phyloP scores from a whole-genome alignment of 2,113 vertebrate species.

The Mormyrus iriodes region DNA sequence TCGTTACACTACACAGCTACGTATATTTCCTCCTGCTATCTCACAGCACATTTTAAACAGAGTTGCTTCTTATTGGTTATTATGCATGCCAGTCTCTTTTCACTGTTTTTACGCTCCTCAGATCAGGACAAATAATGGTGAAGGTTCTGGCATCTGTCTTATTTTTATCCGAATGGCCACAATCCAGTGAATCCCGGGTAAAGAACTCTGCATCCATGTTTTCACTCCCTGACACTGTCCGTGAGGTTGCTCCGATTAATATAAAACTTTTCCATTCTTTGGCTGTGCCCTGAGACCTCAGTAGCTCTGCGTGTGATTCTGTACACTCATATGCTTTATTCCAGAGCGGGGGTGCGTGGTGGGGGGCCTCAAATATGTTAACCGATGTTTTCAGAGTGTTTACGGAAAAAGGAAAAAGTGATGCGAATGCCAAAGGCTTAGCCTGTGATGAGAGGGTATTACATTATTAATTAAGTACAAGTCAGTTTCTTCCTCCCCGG shows the following conservation, averaged over 20 bases:
- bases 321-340: not conserved
- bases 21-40: not conserved
- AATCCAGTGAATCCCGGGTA: not conserved
- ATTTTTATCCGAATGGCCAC: not conserved
- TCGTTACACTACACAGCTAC: not conserved
- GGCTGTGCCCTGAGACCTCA: not conserved
- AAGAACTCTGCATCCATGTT: not conserved
- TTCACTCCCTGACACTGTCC: not conserved
- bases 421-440: conserved; percentile 73
- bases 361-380: conserved; percentile 54
- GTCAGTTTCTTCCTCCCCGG: conserved; percentile 67
- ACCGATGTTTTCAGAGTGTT: conserved; percentile 79
- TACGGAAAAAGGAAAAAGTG: conserved; percentile 74
- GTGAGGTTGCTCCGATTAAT: not conserved
- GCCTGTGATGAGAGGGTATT: conserved; percentile 77
- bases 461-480: conserved; percentile 97
- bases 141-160: not conserved
- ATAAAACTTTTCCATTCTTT: not conserved
- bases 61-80: not conserved
- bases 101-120: not conserved
- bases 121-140: not conserved
- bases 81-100: not conserved
- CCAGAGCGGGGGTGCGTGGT: not conserved
- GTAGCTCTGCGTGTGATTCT: not conserved
- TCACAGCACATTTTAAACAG: not conserved